Evolutionary conservation across 2,797 vertebrate genomes (phyloP), one percentile per base, ranked within the genome.

Genomic region (Nyctibius grandis): DNA sequence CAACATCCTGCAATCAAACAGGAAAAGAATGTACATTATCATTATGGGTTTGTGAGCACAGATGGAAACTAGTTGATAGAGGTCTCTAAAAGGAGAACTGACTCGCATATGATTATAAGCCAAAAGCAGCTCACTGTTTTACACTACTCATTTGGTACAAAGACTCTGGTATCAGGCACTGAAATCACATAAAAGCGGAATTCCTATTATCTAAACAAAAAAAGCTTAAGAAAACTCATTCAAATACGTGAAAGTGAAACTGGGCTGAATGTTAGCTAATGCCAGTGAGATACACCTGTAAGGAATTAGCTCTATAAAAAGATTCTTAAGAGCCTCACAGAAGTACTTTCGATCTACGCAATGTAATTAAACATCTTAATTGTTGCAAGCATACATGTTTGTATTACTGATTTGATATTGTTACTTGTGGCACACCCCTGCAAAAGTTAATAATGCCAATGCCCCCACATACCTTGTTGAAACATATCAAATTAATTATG

Each of bases 1-100:
- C 95, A 99, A 97, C 96, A 97, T 98, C 98, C 99, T 99, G 98
- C 75, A 97, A 73, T 44, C 51, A 93, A 95, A 96, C 89, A 90
- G 92, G 45, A 67, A 57, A 18, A 96, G 47, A 68, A 84, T 6
- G 47, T 42, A 75, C 4, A 21, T 50, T 50, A 40, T 64, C 29
- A 45, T 65, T 84, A 51, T 3, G 33, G 31, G 28, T 56, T 76
- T 64, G 42, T 67, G 12, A 53, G 81, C 78, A 60, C 42, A 51
- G 74, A 48, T 0, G 7, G 28, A 54, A 88, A 26, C 17, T 2
- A 26, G 25, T 40, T 12, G 74, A 23, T 2, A 51, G 42, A 57
- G 73, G 54, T 12, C 74, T 53, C n/a, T 74, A 19, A 79, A 42
- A 63, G 63, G 57, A 73, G 59, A 85, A 67, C 21, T 40, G 70